Conservation (phyloP, 2,888 invertebrate genomes). For the Camptogramma bilineatum region DNA sequence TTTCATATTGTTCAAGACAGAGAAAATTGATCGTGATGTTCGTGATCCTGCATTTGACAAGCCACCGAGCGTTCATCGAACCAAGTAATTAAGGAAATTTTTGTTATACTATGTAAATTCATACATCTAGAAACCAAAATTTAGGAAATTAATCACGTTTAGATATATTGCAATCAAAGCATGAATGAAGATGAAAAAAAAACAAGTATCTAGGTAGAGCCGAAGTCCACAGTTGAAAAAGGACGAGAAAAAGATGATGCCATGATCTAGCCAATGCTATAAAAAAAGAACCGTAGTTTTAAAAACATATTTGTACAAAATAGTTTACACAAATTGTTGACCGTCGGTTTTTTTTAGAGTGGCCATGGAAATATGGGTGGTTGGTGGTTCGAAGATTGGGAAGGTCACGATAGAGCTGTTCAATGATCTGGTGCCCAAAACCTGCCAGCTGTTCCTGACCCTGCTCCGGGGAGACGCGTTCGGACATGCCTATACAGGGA, state of each 20-base stretch:
- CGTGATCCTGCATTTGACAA: constrained; percentile 74
- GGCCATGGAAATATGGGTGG: constrained; percentile 72
- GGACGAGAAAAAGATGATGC: too few species aligned
- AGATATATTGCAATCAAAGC: too few species aligned
- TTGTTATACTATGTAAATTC: neutral
- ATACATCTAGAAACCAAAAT: too few species aligned
- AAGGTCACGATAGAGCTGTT: constrained; percentile 71
- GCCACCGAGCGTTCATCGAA: constrained; percentile 56
- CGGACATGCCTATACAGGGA: constrained; percentile 72
- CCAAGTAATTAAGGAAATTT: constrained; percentile 61
- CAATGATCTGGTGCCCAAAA: constrained; percentile 69
- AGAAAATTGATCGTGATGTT: constrained; percentile 71
- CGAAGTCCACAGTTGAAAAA: too few species aligned
- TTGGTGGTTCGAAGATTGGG: constrained; percentile 75
- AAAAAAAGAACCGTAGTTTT: neutral
- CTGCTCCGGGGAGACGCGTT: constrained; percentile 65
- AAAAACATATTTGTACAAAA: neutral
- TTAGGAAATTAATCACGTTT: neutral
- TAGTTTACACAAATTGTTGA: too few species aligned
- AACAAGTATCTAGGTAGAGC: too few species aligned
- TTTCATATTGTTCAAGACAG: constrained; percentile 78
- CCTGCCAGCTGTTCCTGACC: constrained; percentile 69
- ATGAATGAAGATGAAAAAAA: too few species aligned
- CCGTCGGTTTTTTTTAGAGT: constrained; percentile 53
- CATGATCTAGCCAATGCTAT: too few species aligned